phyloP scores from a whole-genome alignment of 2,888 invertebrate genomes.

The Priocnemis perturbator region DNA sequence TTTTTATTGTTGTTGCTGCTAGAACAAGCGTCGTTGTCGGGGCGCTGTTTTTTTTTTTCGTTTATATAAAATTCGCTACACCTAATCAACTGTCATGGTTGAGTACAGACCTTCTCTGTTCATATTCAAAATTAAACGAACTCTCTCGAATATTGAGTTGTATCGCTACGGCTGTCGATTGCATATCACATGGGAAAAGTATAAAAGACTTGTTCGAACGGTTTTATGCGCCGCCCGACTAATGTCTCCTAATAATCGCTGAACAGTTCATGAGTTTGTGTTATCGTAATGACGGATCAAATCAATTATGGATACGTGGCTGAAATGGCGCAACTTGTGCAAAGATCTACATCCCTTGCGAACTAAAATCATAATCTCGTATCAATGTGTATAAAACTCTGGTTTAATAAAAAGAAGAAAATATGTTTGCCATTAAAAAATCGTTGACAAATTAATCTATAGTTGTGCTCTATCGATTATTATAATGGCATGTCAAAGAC shows the following conservation, averaged over 20 bases:
- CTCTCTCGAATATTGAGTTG: not conserved
- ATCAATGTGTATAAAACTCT: no score
- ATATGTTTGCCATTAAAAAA: no score
- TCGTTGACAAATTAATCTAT: no score
- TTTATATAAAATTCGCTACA: slow-evolving; percentile 51
- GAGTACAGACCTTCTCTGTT: slow-evolving; percentile 35
- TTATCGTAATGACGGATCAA: no score
- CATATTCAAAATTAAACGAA: not conserved
- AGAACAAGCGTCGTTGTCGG: not conserved
- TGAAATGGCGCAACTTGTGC: no score
- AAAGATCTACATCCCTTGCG: no score
- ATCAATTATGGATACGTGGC: no score
- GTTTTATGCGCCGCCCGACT: not conserved
- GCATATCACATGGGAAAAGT: not conserved
- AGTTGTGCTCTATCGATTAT: no score
- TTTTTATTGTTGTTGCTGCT: not conserved
- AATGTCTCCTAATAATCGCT: not conserved
- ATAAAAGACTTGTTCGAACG: not conserved
- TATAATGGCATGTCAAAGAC: no score
- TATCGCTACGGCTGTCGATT: not conserved
- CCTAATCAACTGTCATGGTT: slow-evolving; percentile 50
- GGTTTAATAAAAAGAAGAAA: no score
- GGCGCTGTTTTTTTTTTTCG: not conserved
- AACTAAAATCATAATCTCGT: no score
- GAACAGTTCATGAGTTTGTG: no score